Base-by-base conservation (phyloP, 2,888 invertebrate genomes). In the Ormyrus thymus region DNA sequence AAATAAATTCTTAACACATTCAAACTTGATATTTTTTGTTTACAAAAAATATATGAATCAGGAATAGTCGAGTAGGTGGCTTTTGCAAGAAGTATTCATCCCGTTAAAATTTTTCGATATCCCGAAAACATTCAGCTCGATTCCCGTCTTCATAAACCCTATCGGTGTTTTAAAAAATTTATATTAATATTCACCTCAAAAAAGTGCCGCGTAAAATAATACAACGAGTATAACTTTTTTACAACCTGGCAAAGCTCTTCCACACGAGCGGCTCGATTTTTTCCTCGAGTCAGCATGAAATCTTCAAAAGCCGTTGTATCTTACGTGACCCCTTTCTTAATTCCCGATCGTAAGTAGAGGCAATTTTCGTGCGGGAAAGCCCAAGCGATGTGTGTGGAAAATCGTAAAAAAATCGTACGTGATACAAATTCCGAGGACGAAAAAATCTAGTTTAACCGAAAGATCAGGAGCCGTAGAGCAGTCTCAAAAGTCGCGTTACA, bases 391-490 rank as follows among this genome's bases (percentile, higher is more conserved):
- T 56, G 51, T 70, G 69, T 62, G 70, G 56, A 76, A 64, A 69
- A 69, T 69, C 76, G 56, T 76, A 69, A 76, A 76, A 66, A 76
- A 64, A 56, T 29, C 10, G 70, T 56, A 70, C 76, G 76, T 76
- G 76, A 62, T 55, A 7, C 55, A 56, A 76, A 76, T 76, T 53
- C 55, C 56, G 55, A 70, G 50, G 3, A 13, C 8, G 1, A 55
- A 48, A 64, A 11, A 73, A 9, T 45, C 11, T 9, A 48, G 58
- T 5, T 15, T 10, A 11, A 11, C 7, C 46, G 11, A 48, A 46
- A 11, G 62, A 15, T 13, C 62, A 51, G 53, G 29, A 8, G 43
- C 29, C 8, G 29, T 6, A 43, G n/a, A 51, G 50, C 9, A 61
- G 13, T 45, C 62, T 51, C 46, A 46, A 73, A 64, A 72, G 55